These are phyloP conservation scores for Clarias macrocephalus DNA, from an alignment of 2,113 vertebrate species.

Conservation along the genomic window DNA sequence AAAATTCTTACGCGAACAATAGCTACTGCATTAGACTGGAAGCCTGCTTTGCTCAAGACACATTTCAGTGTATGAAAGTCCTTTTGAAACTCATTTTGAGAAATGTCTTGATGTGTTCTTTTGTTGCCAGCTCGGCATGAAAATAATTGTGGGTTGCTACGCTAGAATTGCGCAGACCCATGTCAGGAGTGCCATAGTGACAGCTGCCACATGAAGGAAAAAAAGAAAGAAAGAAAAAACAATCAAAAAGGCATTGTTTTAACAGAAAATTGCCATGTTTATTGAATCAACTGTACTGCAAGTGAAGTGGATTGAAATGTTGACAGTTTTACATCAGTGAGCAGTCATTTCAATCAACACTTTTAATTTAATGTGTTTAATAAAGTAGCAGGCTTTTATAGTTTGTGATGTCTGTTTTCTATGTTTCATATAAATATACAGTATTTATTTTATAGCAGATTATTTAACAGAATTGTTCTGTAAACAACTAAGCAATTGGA, in stretches of 20 bases:
- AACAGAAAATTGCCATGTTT: slow-evolving; percentile 49
- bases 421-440: neutral
- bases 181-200: slow-evolving; percentile 31
- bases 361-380: neutral
- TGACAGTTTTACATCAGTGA: neutral
- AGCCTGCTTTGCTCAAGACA: slow-evolving; percentile 29
- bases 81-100: slow-evolving; percentile 36
- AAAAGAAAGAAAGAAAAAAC: neutral
- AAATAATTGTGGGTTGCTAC: slow-evolving; percentile 51
- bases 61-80: slow-evolving; percentile 32
- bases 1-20: slow-evolving; percentile 34
- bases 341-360: neutral
- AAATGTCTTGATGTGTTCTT: slow-evolving; percentile 45
- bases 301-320: slow-evolving; percentile 30
- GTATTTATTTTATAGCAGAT: neutral
- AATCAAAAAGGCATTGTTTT: slow-evolving; percentile 26
- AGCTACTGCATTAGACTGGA: slow-evolving; percentile 20
- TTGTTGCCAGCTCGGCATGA: slow-evolving; percentile 46
- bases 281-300: slow-evolving; percentile 35
- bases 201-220: slow-evolving; percentile 26
- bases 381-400: neutral
- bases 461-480: neutral
- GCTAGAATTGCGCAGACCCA: slow-evolving; percentile 31
- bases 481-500: neutral
- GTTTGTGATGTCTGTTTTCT: neutral